Percentiles rank a stretch among this genome's conserved stretches.
These are phyloP conservation scores for Siderastrea radians DNA, from an alignment of 92 coral and sea anemone genomes.

Conservation along the genomic window DNA sequence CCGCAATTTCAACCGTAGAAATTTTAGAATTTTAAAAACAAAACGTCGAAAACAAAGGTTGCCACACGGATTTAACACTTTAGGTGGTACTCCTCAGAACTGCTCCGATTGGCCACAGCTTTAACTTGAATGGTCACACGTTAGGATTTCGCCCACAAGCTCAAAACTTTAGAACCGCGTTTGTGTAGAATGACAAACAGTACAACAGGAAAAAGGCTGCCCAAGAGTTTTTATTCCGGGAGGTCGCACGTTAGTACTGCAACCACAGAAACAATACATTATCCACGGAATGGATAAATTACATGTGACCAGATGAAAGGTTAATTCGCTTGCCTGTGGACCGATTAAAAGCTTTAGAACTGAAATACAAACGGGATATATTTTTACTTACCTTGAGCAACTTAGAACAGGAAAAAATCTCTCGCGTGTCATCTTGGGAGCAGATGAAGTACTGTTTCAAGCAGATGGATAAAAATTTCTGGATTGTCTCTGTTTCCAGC, in stretches of 20 bases:
- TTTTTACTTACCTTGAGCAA: neutral
- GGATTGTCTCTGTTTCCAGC: conserved; percentile 69
- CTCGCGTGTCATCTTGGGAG: conserved; percentile 26
- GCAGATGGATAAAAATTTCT: conserved; percentile 74
- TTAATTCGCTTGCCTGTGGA: too few species aligned
- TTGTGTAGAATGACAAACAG: too few species aligned
- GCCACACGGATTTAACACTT: neutral
- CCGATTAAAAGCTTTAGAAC: neutral
- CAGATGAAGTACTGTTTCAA: conserved; percentile 66
- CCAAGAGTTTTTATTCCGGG: too few species aligned
- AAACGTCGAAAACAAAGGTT: too few species aligned
- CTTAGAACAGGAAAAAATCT: neutral
- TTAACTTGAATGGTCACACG: neutral
- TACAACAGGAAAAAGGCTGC: too few species aligned
- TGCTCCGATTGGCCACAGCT: neutral
- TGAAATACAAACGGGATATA: neutral
- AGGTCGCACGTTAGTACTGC: too few species aligned
- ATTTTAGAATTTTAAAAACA: too few species aligned
- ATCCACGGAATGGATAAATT: too few species aligned
- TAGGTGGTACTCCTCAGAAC: neutral
- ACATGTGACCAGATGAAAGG: too few species aligned
- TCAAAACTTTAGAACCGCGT: neutral
- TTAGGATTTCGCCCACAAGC: neutral
- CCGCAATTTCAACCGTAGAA: too few species aligned
- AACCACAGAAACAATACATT: too few species aligned